Evolutionary conservation across 2,888 invertebrate genomes (phyloP).

Genomic region (Phymatocera aterrima): DNA sequence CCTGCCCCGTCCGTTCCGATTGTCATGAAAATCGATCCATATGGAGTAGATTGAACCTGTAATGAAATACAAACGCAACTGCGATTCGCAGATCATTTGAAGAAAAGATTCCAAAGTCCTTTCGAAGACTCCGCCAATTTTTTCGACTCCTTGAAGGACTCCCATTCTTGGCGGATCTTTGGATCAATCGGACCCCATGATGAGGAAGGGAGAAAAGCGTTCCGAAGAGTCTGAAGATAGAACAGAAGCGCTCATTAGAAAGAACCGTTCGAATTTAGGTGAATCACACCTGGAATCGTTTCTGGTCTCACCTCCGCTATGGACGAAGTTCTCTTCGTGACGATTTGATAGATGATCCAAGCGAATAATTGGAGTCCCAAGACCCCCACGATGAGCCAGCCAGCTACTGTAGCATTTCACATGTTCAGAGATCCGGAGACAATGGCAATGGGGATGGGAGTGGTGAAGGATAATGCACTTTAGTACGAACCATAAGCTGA

Average conservation of each 20-base stretch:
- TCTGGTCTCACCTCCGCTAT: conserved; percentile 61
- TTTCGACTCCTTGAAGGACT: conserved; percentile 57
- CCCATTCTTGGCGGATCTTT: conserved; percentile 66
- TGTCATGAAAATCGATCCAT: background rate
- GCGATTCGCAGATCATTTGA: conserved; percentile 5
- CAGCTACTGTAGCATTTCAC: conserved; percentile 72
- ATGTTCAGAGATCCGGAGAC: background rate
- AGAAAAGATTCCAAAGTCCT: conserved; percentile 33
- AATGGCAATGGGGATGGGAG: conserved; percentile 22
- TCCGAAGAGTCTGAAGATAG: conserved; percentile 60
- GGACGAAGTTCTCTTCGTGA: conserved; percentile 64
- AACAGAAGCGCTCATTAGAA: background rate
- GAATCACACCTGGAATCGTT: background rate
- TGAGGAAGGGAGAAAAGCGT: conserved; percentile 62
- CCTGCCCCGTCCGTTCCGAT: background rate
- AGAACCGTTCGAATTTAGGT: no score
- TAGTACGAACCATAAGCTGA: conserved; percentile 63
- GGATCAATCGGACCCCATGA: conserved; percentile 67
- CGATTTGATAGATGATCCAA: conserved; percentile 73
- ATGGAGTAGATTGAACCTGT: no score
- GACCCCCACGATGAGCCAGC: conserved; percentile 76
- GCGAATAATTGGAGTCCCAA: conserved; percentile 76
- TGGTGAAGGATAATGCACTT: background rate
- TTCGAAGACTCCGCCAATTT: background rate
- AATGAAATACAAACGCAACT: background rate